Evolutionary conservation across 1,140 invertebrate species (phyloP).

Genomic region (Pemphigus obesinymphae): DNA sequence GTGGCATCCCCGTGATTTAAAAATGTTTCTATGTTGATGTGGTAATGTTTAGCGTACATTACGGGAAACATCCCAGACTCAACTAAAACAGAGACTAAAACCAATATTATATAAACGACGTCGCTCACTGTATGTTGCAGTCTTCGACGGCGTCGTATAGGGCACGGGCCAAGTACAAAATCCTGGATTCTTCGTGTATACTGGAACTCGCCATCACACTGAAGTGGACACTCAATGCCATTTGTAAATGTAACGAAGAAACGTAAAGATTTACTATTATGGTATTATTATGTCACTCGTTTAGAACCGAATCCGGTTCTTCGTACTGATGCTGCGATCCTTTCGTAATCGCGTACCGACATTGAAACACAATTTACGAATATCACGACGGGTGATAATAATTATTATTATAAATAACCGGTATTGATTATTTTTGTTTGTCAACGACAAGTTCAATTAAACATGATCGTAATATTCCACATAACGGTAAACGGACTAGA

Average conservation of each 20-base stretch:
- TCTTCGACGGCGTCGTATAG: constrained; percentile 58
- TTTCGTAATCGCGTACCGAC: not conserved
- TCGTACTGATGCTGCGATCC: not conserved
- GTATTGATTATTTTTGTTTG: too few species aligned
- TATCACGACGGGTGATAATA: not conserved
- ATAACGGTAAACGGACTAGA: too few species aligned
- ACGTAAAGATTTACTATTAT: too few species aligned
- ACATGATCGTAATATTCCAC: too few species aligned
- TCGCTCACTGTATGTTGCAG: constrained; percentile 54
- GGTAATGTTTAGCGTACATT: not conserved
- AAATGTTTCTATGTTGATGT: not conserved
- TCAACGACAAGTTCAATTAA: too few species aligned
- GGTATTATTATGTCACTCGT: not conserved
- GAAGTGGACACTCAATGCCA: not conserved
- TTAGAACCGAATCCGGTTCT: not conserved
- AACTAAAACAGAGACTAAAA: too few species aligned
- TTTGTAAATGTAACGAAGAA: not conserved
- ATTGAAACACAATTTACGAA: not conserved
- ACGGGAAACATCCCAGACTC: too few species aligned
- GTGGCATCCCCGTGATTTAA: too few species aligned
- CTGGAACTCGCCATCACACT: not conserved
- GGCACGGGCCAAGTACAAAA: constrained; percentile 54
- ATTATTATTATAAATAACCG: too few species aligned
- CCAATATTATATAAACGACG: too few species aligned
- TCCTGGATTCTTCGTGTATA: constrained; percentile 2